phyloP scores from a whole-genome alignment of 1,140 invertebrate genomes.

The Scaptomyza graminum region DNA sequence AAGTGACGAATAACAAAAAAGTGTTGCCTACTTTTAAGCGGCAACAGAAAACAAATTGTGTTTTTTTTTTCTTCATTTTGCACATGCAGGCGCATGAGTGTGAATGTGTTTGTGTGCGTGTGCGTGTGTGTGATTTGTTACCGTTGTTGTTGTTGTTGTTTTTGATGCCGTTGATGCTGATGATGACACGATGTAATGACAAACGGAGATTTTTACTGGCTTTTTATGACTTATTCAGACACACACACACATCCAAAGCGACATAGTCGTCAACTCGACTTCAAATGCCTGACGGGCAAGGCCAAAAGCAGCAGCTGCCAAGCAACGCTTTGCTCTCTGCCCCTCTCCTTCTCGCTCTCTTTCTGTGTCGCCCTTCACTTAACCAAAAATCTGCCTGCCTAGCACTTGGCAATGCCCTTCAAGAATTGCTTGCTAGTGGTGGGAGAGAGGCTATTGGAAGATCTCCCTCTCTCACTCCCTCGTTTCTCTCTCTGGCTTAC shows the following conservation, averaged over 20 bases:
- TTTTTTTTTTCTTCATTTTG: not conserved
- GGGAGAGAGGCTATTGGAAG: not conserved
- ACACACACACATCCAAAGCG: constrained; percentile 22
- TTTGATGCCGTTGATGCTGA: constrained; percentile 19
- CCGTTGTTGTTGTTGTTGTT: constrained; percentile 17
- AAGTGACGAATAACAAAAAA: constrained; percentile 39
- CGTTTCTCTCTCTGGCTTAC: not conserved
- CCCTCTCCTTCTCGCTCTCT: not conserved
- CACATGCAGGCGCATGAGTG: constrained; percentile 3
- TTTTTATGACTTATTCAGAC: constrained; percentile 59
- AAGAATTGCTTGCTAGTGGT: not conserved
- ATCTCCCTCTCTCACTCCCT: not conserved
- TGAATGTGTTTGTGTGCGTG: constrained; percentile 15
- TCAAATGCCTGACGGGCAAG: constrained; percentile 61
- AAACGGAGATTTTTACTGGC: constrained; percentile 65
- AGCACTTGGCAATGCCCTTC: constrained; percentile 29
- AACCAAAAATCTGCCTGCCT: constrained; percentile 5
- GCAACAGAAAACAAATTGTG: constrained; percentile 17
- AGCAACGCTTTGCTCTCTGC: not conserved
- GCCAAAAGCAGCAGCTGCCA: constrained; percentile 36
- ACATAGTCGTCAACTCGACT: constrained; percentile 46
- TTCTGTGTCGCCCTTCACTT: not conserved
- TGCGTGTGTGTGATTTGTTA: constrained; percentile 2
- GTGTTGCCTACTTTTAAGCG: constrained; percentile 55
- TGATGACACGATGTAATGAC: constrained; percentile 63